phyloP scores from a whole-genome alignment of 30 jellyfish, hydroid and myxozoan species.

The Aurelia aurita region DNA sequence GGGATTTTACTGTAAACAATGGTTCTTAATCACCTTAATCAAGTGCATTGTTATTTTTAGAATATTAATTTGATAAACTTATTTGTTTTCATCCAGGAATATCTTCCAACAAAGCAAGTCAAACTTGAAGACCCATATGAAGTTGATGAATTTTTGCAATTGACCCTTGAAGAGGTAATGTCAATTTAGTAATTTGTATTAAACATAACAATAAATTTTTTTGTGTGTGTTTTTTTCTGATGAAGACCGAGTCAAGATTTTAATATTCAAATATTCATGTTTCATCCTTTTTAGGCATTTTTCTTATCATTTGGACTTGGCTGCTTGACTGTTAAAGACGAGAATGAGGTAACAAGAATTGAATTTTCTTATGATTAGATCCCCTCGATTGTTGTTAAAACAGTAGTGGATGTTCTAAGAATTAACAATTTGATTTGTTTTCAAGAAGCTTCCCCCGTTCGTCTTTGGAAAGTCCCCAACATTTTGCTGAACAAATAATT shows the following conservation, averaged over 20 bases:
- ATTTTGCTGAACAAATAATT: no score
- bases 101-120: slow-evolving; percentile 21
- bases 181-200: background rate
- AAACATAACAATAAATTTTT: background rate
- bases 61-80: no score
- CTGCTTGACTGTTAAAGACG: slow-evolving; percentile 67
- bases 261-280: background rate
- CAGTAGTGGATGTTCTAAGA: no score
- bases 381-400: no score
- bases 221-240: background rate
- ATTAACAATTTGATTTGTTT: no score
- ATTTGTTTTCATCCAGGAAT: slow-evolving; percentile 5
- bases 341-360: slow-evolving; percentile 19
- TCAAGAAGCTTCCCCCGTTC: no score
- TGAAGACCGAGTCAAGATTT: background rate
- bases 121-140: slow-evolving; percentile 63
- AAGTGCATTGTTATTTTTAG: no score
- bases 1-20: no score
- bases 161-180: slow-evolving; percentile 86
- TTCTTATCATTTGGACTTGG: slow-evolving; percentile 88
- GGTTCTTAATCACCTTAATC: no score
- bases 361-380: background rate
- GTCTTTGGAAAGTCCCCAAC: no score
- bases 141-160: slow-evolving; percentile 67
- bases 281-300: slow-evolving; percentile 66